These are phyloP conservation scores for Neria commutata DNA, from an alignment of 2,888 invertebrate species.

Conservation along the genomic window DNA sequence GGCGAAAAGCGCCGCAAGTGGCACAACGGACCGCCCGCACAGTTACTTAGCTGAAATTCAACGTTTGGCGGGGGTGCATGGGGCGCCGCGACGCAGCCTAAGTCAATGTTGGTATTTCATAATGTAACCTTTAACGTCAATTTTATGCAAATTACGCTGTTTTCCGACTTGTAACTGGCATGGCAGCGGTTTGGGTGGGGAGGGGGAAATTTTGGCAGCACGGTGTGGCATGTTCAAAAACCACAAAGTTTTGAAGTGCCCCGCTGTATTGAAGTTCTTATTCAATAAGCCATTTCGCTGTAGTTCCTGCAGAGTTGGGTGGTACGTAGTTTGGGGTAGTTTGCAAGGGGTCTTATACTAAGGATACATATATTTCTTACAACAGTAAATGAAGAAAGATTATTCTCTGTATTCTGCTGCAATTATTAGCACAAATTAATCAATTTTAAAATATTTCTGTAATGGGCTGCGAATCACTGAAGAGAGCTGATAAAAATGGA, in stretches of 20 bases:
- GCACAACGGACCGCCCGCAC: neutral
- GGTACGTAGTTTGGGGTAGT: no score
- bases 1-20: conserved; percentile 26
- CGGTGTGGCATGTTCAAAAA: conserved; percentile 31
- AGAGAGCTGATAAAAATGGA: no score
- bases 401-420: no score
- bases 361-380: no score
- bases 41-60: conserved; percentile 22
- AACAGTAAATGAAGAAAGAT: no score
- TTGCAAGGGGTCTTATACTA: no score
- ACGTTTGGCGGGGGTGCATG: conserved; percentile 17
- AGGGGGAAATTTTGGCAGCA: conserved; percentile 41
- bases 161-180: conserved; percentile 36
- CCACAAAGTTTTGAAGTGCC: conserved; percentile 48
- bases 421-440: no score
- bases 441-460: no score
- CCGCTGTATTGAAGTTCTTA: conserved; percentile 48
- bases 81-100: conserved; percentile 37
- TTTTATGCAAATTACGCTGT: conserved; percentile 61
- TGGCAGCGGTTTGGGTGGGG: conserved; percentile 40
- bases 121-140: conserved; percentile 61
- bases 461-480: no score
- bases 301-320: no score
- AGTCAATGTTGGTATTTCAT: conserved; percentile 57
- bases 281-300: conserved; percentile 60